Conservation (phyloP, 2,888 invertebrate genomes). For the Pharmacophagus antenor region DNA sequence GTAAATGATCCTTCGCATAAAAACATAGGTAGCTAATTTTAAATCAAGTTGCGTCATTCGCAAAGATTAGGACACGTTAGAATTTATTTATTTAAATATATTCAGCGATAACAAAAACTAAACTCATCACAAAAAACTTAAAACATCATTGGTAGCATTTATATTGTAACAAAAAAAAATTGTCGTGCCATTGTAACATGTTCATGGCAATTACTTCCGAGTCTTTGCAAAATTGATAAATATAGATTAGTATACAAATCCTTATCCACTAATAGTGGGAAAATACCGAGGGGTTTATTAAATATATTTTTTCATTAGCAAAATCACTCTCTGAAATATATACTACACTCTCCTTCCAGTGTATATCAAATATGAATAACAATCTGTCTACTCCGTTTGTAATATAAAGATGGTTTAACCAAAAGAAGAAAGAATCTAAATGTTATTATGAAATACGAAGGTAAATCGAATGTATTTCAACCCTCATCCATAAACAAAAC, state of each 20-base stretch:
- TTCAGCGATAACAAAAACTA: background rate
- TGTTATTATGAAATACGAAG: background rate
- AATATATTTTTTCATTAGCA: too few species aligned
- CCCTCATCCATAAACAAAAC: slow-evolving; percentile 1
- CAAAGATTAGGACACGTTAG: background rate
- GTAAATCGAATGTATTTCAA: background rate
- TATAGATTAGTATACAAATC: too few species aligned
- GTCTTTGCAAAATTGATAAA: too few species aligned
- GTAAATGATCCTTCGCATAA: background rate
- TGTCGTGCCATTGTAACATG: background rate
- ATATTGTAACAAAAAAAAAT: background rate
- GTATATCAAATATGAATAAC: too few species aligned
- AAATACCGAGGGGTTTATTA: too few species aligned
- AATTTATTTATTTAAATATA: background rate
- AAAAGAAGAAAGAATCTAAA: background rate
- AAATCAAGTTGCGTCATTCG: background rate
- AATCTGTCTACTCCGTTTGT: too few species aligned
- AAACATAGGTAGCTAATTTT: background rate
- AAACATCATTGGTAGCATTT: too few species aligned
- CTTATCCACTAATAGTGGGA: too few species aligned
- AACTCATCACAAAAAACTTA: background rate
- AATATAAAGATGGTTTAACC: too few species aligned
- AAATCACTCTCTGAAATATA: too few species aligned
- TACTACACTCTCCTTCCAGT: too few species aligned
- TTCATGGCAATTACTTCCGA: background rate